Evolutionary conservation across 2,797 vertebrate species (phyloP).

Genomic region (Threskiornis aethiopicus): DNA sequence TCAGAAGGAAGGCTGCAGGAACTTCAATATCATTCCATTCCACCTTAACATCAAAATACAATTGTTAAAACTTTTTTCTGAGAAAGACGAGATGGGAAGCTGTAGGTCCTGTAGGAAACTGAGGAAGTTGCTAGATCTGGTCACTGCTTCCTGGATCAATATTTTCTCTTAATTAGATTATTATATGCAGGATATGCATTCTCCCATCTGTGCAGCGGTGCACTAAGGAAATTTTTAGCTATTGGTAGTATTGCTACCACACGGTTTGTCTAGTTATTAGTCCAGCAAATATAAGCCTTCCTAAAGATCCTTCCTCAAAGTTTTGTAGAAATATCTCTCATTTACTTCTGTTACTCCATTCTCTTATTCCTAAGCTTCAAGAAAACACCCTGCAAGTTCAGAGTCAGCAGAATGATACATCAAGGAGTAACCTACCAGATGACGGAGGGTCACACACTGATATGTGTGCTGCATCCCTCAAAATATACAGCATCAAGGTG

Average conservation of each 20-base stretch:
- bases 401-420: not conserved
- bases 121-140: not conserved
- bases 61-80: not conserved
- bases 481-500: not conserved
- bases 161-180: not conserved
- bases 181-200: not conserved
- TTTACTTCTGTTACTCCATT: not conserved
- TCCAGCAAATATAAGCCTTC: not conserved
- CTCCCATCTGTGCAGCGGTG: not conserved
- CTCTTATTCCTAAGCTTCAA: not conserved
- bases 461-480: not conserved
- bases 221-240: not conserved
- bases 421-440: not conserved
- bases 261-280: not conserved
- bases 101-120: not conserved
- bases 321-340: not conserved
- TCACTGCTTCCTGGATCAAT: not conserved
- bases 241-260: not conserved
- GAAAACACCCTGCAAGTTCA: not conserved
- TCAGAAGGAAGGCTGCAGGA: not conserved
- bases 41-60: not conserved
- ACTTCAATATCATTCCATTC: not conserved
- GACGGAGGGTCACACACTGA: fast-evolving
- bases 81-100: not conserved
- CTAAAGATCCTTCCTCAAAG: not conserved